Base-by-base conservation (phyloP, 2,888 invertebrate genomes). In the Drosophila bunnanda region DNA sequence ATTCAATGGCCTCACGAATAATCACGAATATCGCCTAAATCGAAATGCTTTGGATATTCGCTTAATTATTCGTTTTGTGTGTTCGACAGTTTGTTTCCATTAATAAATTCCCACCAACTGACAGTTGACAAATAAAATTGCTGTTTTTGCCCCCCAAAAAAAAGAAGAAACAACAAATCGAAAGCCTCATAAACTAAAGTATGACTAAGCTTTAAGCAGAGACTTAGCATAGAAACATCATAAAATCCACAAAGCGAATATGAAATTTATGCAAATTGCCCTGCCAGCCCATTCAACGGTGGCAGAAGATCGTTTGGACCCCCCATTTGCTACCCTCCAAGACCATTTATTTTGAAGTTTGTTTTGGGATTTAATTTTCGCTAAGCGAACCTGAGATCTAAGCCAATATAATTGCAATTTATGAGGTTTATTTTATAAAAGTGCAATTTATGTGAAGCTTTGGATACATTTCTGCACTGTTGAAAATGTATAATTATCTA, bases 231-330 rank as follows among this genome's bases (percentile, higher is more conserved):
- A 79, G 81, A 78, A 67, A 76, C 60, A 77, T 75, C 61, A 77
- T 87, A 72, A 82, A 87, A 73, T 30, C 77, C 75, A 58, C 54
- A 59, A 65, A 67, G 60, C 59, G 75, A 57, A 88, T 81, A 75
- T 64, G 64, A 77, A 80, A 71, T 75, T 85, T 76, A 87, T 84
- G 82, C 77, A 71, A 77, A 77, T 69, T 52, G 41, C 41, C 41
- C 39, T 43, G 67, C 41, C 48, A 66, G 30, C 22, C 30, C 41
- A 71, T 68, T 55, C 72, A 77, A 72, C 83, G 62, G 84, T 87
- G 87, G 87, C 87, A 76, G 65, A 65, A 72, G 57, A 72, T 54
- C 66, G 53, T 72, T 57, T 62, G 41, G 62, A 28, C 30, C 52
- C 13, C 65, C 43, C 62, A 61, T 56, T 61, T 43, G n/a, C 38